phyloP scores from a whole-genome alignment of 2,888 invertebrate genomes.

The Cephus runcator region DNA sequence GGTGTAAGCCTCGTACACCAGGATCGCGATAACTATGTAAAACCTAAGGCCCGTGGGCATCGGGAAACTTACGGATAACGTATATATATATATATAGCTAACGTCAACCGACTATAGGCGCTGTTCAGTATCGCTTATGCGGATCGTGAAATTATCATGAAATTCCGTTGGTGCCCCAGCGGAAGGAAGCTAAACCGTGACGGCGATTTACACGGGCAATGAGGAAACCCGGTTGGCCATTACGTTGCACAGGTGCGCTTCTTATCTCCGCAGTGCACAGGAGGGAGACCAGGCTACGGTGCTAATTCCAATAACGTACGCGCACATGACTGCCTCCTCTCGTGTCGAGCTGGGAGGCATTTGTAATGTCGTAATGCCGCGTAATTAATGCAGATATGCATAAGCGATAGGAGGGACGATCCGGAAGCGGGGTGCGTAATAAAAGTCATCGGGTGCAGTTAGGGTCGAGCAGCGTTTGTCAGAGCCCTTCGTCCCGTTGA shows the following conservation, averaged over 20 bases:
- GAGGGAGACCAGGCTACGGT: background rate
- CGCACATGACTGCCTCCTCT: slow-evolving; percentile 6
- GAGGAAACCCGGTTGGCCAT: background rate
- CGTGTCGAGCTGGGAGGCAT: slow-evolving; percentile 14
- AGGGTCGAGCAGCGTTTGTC: background rate
- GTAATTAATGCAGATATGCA: slow-evolving; percentile 7
- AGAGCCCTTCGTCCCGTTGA: too few species aligned
- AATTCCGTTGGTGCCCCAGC: background rate
- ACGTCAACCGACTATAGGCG: background rate
- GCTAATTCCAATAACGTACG: background rate
- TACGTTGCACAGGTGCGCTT: slow-evolving; percentile 21
- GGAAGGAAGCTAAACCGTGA: slow-evolving; percentile 1
- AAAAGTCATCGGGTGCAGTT: slow-evolving; percentile 3
- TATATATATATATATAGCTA: background rate
- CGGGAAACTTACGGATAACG: background rate
- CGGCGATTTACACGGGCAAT: background rate
- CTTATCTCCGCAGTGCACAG: background rate
- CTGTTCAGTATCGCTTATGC: background rate
- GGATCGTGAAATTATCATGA: background rate
- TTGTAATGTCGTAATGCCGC: slow-evolving; percentile 25
- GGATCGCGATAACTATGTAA: background rate
- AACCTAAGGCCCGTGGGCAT: background rate
- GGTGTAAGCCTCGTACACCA: background rate
- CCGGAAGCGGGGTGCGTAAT: slow-evolving; percentile 7
- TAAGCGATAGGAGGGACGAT: background rate